These are phyloP conservation scores for Epinephelus malabaricus DNA, from an alignment of 2,797 vertebrate species.

Conservation along the genomic window DNA sequence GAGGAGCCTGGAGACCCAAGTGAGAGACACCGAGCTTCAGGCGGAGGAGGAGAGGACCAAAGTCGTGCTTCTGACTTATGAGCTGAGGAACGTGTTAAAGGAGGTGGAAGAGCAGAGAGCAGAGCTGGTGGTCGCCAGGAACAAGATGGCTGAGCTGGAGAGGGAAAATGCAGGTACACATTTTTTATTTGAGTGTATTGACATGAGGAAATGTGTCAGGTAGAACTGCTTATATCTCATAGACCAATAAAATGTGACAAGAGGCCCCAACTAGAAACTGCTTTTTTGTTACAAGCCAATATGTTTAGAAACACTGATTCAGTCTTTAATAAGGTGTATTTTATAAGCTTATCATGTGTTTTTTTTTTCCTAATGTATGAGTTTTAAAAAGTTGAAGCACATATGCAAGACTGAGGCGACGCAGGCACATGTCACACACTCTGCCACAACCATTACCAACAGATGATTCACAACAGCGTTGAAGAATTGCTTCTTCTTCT, in stretches of 20 bases:
- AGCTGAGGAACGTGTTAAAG: not conserved
- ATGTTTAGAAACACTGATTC: not conserved
- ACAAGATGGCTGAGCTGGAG: not conserved
- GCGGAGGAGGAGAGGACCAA: not conserved
- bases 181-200: not conserved
- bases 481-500: slow-evolving; percentile 21
- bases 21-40: slow-evolving; percentile 9
- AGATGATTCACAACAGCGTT: slow-evolving; percentile 19
- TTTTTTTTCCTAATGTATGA: not conserved
- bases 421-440: not conserved
- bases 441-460: slow-evolving; percentile 22
- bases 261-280: too few species aligned
- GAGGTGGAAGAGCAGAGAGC: slow-evolving; percentile 8
- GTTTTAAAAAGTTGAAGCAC: not conserved
- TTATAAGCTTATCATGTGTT: not conserved
- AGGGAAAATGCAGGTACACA: not conserved
- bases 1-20: slow-evolving; percentile 10
- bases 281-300: not conserved
- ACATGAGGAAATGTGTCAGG: not conserved
- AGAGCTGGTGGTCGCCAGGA: not conserved
- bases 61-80: slow-evolving; percentile 4
- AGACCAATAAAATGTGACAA: not conserved
- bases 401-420: slow-evolving; percentile 5
- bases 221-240: not conserved
- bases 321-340: not conserved